These are phyloP conservation scores for Drosophila mayaguana DNA, from an alignment of 2,888 invertebrate species.

Conservation along the genomic window DNA sequence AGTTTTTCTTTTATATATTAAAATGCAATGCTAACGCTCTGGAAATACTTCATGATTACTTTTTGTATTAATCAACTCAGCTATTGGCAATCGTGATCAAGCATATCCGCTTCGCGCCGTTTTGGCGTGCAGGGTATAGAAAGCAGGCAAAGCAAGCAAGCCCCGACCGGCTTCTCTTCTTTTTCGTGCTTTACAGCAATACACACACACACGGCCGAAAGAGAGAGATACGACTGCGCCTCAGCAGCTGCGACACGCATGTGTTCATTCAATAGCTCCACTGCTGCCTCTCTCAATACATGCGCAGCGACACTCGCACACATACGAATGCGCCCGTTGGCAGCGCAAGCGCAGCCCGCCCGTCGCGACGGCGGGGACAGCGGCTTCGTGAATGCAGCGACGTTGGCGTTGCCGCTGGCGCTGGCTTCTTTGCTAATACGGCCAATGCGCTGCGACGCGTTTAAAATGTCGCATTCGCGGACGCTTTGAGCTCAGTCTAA, in stretches of 20 bases:
- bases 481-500: constrained; percentile 66
- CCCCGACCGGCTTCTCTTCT: constrained; percentile 50
- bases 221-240: constrained; percentile 12
- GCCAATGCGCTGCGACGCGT: constrained; percentile 45
- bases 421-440: constrained; percentile 19
- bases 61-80: too few species aligned
- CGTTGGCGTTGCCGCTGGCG: constrained; percentile 24
- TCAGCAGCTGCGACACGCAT: constrained; percentile 27
- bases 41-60: background rate
- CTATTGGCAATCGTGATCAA: too few species aligned
- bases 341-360: constrained; percentile 36
- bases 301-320: constrained; percentile 7
- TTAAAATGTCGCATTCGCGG: constrained; percentile 64
- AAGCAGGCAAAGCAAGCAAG: constrained; percentile 37
- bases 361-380: too few species aligned
- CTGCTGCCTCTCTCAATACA: constrained; percentile 3
- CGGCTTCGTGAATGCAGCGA: constrained; percentile 27
- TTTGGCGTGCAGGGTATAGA: constrained; percentile 10
- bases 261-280: constrained; percentile 14
- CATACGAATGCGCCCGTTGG: constrained; percentile 10
- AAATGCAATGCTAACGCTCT: background rate
- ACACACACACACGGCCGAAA: background rate
- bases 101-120: background rate
- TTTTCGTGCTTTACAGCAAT: constrained; percentile 33
- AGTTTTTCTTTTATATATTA: background rate